Evolutionary conservation across 2,113 vertebrate genomes (phyloP).

Genomic region (Orcinus orca): DNA sequence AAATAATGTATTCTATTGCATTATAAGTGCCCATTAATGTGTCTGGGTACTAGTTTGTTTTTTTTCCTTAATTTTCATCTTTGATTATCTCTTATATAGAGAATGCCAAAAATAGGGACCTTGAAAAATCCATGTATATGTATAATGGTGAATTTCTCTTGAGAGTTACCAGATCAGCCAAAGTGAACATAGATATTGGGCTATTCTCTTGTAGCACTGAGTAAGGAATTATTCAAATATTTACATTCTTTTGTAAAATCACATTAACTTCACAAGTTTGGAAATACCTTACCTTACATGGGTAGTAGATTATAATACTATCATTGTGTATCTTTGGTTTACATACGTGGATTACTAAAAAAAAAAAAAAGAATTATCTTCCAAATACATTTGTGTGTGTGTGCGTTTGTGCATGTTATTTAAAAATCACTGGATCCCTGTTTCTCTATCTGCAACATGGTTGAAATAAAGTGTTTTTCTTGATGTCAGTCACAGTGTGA

Average conservation of each 20-base stretch:
- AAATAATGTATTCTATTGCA: neutral
- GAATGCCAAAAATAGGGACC: neutral
- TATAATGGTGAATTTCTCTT: neutral
- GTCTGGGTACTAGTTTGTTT: neutral
- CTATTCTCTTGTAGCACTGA: neutral
- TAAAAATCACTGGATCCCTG: neutral
- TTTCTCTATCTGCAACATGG: neutral
- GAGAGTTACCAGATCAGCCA: neutral
- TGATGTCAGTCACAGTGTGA: neutral
- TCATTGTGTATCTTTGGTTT: neutral
- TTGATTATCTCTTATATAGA: neutral
- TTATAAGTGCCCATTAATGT: neutral
- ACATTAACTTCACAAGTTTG: neutral
- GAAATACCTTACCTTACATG: neutral
- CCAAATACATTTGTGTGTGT: neutral
- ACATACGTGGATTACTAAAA: neutral
- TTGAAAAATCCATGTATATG: neutral
- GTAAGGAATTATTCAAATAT: neutral
- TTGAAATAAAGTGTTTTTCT: neutral
- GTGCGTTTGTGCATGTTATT: neutral
- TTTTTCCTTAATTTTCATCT: neutral
- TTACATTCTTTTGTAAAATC: neutral
- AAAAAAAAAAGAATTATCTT: neutral
- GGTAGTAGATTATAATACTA: neutral
- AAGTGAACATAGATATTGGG: neutral